Base-by-base conservation (phyloP, 2,888 invertebrate species). In the Erebia ligea region DNA sequence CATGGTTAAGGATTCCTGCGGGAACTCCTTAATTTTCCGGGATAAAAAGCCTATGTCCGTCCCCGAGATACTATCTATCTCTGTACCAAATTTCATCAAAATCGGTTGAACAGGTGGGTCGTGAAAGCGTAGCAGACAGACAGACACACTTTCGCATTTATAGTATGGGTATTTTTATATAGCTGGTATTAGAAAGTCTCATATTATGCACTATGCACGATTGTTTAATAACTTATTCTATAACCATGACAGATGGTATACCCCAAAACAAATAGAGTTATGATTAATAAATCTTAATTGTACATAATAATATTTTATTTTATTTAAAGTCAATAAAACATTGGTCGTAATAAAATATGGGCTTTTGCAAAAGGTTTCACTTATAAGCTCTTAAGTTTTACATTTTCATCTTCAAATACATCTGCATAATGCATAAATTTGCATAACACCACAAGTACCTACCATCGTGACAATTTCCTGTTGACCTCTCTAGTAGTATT, bases 161-260 rank as follows among this genome's bases (percentile, higher is more conserved):
- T 80, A n/a, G n/a, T 8, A 9, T 17, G 9, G n/a, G 2, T 17
- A 52, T 59, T 42, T 42, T 42, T 59, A 61, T 61, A 82, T 81
- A 82, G 80, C 84, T 19, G 19, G 13, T 45, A 45, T 45, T 61
- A 85, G 87, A 88, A 87, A 88, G 87, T 81, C 71, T 77, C 68
- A 71, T 73, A 63, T 76, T 50, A 34, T 34, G 25, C 25, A 4
- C 62, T 56, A 68, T 79, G 81, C 73, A 76, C 75, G 77, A 76
- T 81, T 76, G 76, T 81, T 83, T 82, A 79, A 76, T 76, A 61
- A 64, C 25, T 58, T 40, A 40, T 52, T 19, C 45, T 52, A 67
- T 59, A 67, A 58, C 69, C 69, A 50, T 71, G 73, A 69, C 73
- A 59, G 64, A 71, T 73, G 21, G 17, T 71, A 69, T 56, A 63